A percentile compares a stretch with the other conserved stretches of the same genome.
Conservation (phyloP, 2,113 vertebrate genomes). For the Ovis canadensis region DNA sequence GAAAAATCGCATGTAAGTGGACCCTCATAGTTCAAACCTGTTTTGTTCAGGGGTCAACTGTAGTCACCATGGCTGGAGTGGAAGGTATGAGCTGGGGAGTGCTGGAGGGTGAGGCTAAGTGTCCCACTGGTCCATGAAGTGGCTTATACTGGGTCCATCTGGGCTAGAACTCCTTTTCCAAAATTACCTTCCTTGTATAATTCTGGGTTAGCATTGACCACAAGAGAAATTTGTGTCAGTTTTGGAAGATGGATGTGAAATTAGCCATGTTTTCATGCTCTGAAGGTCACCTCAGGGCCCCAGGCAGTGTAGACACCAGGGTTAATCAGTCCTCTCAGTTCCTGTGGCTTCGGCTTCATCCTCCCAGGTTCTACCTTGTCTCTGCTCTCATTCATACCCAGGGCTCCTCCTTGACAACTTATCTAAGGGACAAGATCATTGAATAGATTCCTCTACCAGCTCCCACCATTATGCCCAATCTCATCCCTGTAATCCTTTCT, state of each 20-base stretch:
- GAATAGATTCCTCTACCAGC: neutral
- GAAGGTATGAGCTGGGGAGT: neutral
- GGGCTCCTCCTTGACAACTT: neutral
- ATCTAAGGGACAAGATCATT: neutral
- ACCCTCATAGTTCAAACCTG: neutral
- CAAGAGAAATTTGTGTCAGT: neutral
- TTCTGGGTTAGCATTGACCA: neutral
- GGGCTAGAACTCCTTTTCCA: neutral
- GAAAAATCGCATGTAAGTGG: neutral
- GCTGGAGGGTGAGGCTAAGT: neutral
- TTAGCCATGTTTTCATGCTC: neutral
- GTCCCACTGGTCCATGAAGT: neutral
- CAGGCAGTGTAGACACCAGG: neutral
- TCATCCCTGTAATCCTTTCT: neutral
- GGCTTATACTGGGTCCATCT: neutral
- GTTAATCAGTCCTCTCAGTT: neutral
- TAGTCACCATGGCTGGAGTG: neutral
- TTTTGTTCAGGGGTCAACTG: neutral
- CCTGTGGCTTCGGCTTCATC: neutral
- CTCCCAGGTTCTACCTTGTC: neutral
- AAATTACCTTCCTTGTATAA: neutral
- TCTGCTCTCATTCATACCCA: neutral
- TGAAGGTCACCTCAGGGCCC: neutral
- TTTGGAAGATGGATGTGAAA: neutral
- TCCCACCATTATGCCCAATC: neutral